Evolutionary conservation across 2,113 vertebrate genomes (phyloP), one percentile per base, ranked within the genome.

Genomic region (Tragelaphus buxtoni): DNA sequence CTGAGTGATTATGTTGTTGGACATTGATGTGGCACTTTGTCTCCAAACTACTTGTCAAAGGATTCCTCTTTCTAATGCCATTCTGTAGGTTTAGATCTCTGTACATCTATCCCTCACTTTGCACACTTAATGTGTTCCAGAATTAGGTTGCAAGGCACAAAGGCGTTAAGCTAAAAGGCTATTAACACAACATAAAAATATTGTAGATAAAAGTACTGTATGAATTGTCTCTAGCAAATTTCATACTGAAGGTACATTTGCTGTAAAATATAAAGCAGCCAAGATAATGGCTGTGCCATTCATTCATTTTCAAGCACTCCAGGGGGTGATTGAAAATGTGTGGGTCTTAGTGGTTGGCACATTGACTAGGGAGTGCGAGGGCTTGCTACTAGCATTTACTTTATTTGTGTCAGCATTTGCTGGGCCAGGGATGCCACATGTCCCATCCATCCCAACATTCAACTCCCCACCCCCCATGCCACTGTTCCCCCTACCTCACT

Each of bases 111-210:
- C 42, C 84, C 61, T 93, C 53, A 49, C 82, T 45, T 91, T 65
- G 55, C 87, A 83, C 47, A 63, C 30, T 69, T 80, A 65, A 45
- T 58, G 49, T 61, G 14, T 95, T 84, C 74, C 93, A 91, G 96
- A 90, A 94, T 97, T 96, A 94, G 91, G 83, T 95, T 91, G 18
- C 42, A 83, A 90, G n/a, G 63, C 89, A 91, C 86, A 94, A 58
- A 97, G 80, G 47, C 89, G 51, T 95, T 93, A 77, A 76, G 35
- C 58, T 97, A 47, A 88, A 95, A 95, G 93, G 58, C 86, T 91
- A 51, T 63, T 95, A 96, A 89, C 51, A 65, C 72, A 69, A 79
- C 79, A 69, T 47, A 51, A 95, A 81, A 95, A 83, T 30, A 69
- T 26, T 83, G 85, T 79, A 61, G 81, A 45, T 88, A 60, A 94